These are phyloP conservation scores for Nymphicus hollandicus DNA, from an alignment of 2,113 vertebrate genomes.

Conservation along the genomic window DNA sequence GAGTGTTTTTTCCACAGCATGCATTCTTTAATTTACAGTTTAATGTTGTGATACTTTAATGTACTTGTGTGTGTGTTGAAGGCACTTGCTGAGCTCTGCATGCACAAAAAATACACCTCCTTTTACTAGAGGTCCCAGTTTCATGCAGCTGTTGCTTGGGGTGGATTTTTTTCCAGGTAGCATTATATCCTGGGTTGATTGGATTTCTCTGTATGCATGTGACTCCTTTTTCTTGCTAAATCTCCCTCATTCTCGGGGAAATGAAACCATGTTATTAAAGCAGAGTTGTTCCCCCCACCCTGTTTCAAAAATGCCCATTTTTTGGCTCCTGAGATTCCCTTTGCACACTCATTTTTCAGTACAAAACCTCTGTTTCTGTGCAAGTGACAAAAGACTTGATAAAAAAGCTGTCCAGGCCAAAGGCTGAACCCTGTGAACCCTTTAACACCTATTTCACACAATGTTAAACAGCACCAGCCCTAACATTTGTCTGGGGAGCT, in stretches of 20 bases:
- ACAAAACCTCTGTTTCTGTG: not conserved
- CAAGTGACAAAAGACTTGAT: not conserved
- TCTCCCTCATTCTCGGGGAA: not conserved
- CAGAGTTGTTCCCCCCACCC: not conserved
- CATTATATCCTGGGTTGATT: not conserved
- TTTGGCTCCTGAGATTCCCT: not conserved
- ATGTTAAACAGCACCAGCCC: not conserved
- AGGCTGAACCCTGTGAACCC: not conserved
- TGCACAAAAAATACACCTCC: not conserved
- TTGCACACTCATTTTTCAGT: not conserved
- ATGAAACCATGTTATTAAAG: not conserved
- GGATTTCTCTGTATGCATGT: not conserved
- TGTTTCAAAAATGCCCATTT: not conserved
- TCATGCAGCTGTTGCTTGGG: not conserved
- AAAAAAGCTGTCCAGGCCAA: not conserved
- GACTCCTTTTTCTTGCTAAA: not conserved
- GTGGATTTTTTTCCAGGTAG: not conserved
- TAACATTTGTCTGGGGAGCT: not conserved
- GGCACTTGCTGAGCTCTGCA: not conserved
- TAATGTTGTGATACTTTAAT: not conserved
- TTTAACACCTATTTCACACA: not conserved
- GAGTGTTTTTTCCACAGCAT: not conserved
- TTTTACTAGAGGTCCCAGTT: not conserved
- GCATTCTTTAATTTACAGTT: not conserved
- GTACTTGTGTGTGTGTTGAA: not conserved